Evolutionary conservation across 2,113 vertebrate species (phyloP).

Genomic region (Tapirus terrestris): DNA sequence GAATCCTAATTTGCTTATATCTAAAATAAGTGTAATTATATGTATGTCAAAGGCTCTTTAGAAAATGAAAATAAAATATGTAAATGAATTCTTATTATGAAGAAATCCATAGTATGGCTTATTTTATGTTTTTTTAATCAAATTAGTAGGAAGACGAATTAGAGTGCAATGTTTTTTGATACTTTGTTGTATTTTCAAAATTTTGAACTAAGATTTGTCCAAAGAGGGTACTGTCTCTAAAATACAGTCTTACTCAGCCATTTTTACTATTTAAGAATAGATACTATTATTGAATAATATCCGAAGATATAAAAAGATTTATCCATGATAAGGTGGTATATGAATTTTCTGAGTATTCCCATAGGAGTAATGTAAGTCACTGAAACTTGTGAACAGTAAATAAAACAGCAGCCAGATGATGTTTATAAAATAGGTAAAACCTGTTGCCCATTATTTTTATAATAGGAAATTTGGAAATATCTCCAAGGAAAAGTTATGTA

Average conservation of each 20-base stretch:
- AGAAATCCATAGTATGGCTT: neutral
- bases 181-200: neutral
- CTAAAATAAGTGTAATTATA: neutral
- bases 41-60: neutral
- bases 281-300: neutral
- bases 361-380: neutral
- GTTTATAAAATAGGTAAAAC: neutral
- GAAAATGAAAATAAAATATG: neutral
- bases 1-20: neutral
- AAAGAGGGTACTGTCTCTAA: neutral
- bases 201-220: neutral
- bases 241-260: neutral
- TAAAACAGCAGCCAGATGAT: neutral
- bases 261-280: neutral
- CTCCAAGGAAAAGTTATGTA: neutral
- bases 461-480: neutral
- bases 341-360: neutral
- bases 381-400: neutral
- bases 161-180: neutral
- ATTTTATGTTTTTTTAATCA: neutral
- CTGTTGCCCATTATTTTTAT: neutral
- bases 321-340: neutral
- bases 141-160: neutral
- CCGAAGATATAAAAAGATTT: neutral
- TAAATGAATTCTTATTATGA: neutral